Conservation (phyloP, 2,888 invertebrate genomes). For the Melipona bicolor region DNA sequence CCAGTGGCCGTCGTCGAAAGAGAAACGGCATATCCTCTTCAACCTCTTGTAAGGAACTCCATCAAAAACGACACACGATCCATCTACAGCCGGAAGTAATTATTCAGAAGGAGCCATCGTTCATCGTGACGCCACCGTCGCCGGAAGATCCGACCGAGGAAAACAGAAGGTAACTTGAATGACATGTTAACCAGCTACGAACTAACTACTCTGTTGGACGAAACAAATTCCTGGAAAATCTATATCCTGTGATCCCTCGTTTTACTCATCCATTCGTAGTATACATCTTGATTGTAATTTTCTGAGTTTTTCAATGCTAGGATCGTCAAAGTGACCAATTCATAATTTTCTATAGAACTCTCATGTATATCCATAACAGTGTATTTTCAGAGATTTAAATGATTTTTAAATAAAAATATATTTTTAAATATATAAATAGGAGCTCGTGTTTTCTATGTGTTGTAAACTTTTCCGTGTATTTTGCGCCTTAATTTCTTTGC, state of each 20-base stretch:
- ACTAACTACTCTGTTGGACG: not conserved
- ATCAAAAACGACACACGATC: slow-evolving; percentile 76
- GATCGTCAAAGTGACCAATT: no score
- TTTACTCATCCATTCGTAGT: no score
- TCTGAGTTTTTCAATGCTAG: no score
- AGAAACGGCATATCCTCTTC: slow-evolving; percentile 70
- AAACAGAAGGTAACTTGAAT: slow-evolving; percentile 52
- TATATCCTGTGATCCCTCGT: not conserved
- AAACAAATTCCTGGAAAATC: not conserved
- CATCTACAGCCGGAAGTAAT: slow-evolving; percentile 76
- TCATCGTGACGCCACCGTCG: slow-evolving; percentile 76
- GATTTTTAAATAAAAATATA: no score
- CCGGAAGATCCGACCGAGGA: slow-evolving; percentile 57
- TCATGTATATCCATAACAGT: no score
- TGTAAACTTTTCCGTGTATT: no score
- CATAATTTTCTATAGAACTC: no score
- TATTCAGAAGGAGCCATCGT: slow-evolving; percentile 73
- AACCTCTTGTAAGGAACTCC: slow-evolving; percentile 73
- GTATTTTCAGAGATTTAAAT: no score
- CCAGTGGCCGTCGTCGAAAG: slow-evolving; percentile 76
- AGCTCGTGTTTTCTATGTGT: no score
- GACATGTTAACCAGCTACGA: not conserved
- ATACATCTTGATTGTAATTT: no score
- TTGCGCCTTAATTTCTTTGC: no score
- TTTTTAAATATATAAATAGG: no score